phyloP scores from a whole-genome alignment of 2,888 invertebrate species.

The Drosophila infuscata region DNA sequence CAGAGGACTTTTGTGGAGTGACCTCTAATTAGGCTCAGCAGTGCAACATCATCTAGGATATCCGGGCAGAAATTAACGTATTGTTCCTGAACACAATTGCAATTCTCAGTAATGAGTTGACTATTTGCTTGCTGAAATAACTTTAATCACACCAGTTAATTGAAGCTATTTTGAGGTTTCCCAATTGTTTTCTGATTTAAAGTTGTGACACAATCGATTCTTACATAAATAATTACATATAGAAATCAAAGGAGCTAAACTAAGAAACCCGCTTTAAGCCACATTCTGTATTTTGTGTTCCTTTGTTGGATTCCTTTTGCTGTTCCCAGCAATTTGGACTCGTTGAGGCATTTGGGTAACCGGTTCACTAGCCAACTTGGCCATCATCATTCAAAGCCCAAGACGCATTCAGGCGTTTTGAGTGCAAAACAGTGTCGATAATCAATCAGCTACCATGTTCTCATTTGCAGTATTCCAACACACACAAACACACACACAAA shows the following conservation, averaged over 20 bases:
- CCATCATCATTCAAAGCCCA: slow-evolving; percentile 39
- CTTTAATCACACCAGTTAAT: not conserved
- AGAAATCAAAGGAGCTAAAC: not conserved
- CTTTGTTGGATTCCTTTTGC: not conserved
- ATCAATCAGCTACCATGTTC: slow-evolving; percentile 66
- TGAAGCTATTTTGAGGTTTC: not conserved
- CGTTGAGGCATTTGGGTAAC: slow-evolving; percentile 4
- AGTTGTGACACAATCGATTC: not conserved
- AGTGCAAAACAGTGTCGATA: slow-evolving; percentile 72
- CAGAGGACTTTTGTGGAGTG: slow-evolving; percentile 21
- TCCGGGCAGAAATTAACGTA: slow-evolving; percentile 43
- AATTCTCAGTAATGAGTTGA: slow-evolving; percentile 8
- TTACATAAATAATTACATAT: not conserved
- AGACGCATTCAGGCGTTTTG: slow-evolving; percentile 27
- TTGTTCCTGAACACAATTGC: not conserved
- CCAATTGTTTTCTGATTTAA: not conserved
- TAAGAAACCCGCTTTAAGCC: not conserved
- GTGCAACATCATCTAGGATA: slow-evolving; percentile 41
- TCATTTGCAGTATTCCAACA: not conserved
- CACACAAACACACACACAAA: too few relatives aligned
- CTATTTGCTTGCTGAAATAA: not conserved
- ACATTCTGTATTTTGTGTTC: not conserved
- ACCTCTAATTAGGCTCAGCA: slow-evolving; percentile 60
- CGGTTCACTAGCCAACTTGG: not conserved
- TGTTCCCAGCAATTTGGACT: slow-evolving; percentile 5